phyloP scores from a whole-genome alignment of 2,888 invertebrate genomes.

The Carpatolechia fugitivella region DNA sequence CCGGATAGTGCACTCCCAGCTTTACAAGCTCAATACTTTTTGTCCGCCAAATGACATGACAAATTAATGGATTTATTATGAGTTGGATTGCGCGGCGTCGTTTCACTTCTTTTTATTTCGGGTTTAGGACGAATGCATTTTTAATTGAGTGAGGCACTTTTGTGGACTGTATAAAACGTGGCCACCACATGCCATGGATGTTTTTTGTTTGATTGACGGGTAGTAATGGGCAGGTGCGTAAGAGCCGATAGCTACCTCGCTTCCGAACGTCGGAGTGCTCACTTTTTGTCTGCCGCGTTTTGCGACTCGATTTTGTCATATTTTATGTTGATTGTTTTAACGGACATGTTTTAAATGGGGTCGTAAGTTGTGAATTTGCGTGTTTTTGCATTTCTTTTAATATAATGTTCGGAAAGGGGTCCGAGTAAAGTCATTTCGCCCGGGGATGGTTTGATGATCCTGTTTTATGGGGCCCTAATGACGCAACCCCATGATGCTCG shows the following conservation, averaged over 20 bases:
- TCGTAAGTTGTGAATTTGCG: slow-evolving; percentile 45
- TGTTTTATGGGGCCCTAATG: slow-evolving; percentile 12
- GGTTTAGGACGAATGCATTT: slow-evolving; percentile 77
- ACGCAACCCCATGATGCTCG: slow-evolving; percentile 4
- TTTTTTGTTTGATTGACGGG: slow-evolving; percentile 78
- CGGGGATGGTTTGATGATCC: slow-evolving; percentile 4
- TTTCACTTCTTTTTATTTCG: slow-evolving; percentile 62
- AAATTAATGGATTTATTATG: slow-evolving; percentile 79
- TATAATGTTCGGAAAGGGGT: not conserved
- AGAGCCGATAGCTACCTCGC: slow-evolving; percentile 72
- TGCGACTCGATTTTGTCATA: slow-evolving; percentile 49
- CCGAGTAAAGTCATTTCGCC: slow-evolving; percentile 10
- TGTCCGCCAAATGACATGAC: slow-evolving; percentile 76
- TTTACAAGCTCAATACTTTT: slow-evolving; percentile 53
- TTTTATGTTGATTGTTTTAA: slow-evolving; percentile 54
- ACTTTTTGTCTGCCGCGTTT: slow-evolving; percentile 62
- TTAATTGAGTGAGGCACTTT: slow-evolving; percentile 79
- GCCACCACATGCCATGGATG: slow-evolving; percentile 70
- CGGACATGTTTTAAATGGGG: slow-evolving; percentile 38
- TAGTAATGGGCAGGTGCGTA: slow-evolving; percentile 77
- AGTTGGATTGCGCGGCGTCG: slow-evolving; percentile 61
- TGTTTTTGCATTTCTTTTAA: slow-evolving; percentile 27
- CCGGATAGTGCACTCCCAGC: slow-evolving; percentile 49
- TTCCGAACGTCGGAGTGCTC: slow-evolving; percentile 52
- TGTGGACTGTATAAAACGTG: slow-evolving; percentile 73